Percentiles rank a stretch among this genome's conserved stretches.
These are phyloP conservation scores for Hepsetus odoe DNA, from an alignment of 2,113 vertebrate genomes.

Conservation along the genomic window DNA sequence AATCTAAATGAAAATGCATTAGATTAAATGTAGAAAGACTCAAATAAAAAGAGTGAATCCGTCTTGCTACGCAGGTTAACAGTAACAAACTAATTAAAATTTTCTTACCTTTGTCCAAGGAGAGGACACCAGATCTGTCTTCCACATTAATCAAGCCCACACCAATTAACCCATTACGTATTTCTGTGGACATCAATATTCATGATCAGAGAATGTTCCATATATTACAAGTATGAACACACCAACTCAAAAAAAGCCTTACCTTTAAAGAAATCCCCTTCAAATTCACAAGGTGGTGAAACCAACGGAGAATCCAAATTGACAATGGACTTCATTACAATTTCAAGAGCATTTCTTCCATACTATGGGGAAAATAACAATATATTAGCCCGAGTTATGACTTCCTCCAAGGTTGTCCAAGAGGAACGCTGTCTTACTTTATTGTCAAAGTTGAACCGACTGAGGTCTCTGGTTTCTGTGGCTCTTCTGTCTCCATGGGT, in stretches of 20 bases:
- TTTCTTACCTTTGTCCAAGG: conserved; percentile 91
- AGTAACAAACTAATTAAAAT: background rate
- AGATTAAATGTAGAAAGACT: background rate
- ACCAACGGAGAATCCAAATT: conserved; percentile 92
- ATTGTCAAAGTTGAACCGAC: conserved; percentile 98
- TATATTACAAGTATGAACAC: background rate
- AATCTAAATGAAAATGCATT: conserved; percentile 77
- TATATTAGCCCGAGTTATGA: conserved; percentile 3
- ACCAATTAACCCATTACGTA: conserved; percentile 91
- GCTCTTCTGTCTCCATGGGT: conserved; percentile 96
- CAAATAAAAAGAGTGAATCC: background rate
- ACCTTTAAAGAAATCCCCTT: conserved; percentile 99
- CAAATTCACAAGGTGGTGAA: conserved; percentile 88
- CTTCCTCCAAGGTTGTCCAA: background rate
- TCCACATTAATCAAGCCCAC: conserved; percentile 95
- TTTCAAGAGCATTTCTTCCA: conserved; percentile 95
- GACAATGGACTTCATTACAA: conserved; percentile 98
- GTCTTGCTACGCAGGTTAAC: too few relatives aligned
- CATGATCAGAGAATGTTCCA: too few relatives aligned
- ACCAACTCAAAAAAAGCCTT: background rate
- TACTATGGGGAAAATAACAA: conserved; percentile 77
- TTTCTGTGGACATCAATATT: conserved; percentile 76
- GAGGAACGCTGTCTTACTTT: conserved; percentile 78
- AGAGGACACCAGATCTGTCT: conserved; percentile 88
- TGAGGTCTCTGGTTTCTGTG: conserved; percentile 96